phyloP scores from a whole-genome alignment of 1,140 invertebrate genomes.

The Drosophila baimaii region DNA sequence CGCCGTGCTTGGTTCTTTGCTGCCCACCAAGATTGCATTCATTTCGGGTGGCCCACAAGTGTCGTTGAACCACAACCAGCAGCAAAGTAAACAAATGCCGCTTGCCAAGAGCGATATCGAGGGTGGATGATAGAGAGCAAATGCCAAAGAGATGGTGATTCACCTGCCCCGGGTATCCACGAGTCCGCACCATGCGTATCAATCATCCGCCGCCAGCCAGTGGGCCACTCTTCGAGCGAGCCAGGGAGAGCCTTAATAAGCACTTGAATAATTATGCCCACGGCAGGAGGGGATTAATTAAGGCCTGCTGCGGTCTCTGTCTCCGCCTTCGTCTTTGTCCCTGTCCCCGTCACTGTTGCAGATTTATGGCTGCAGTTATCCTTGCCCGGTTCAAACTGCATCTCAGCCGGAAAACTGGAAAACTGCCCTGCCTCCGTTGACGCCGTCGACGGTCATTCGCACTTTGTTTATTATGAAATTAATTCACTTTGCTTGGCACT shows the following conservation, averaged over 20 bases:
- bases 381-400: conserved; percentile 33
- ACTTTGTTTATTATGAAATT: conserved; percentile 48
- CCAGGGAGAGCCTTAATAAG: background rate
- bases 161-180: conserved; percentile 7
- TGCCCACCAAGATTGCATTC: conserved; percentile 16
- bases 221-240: background rate
- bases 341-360: background rate
- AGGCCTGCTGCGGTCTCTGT: conserved; percentile 7
- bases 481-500: conserved; percentile 52
- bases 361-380: conserved; percentile 21
- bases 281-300: background rate
- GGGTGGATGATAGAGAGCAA: conserved; percentile 15
- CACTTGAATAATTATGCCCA: background rate
- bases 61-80: conserved; percentile 44
- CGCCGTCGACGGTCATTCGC: conserved; percentile 13
- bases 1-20: background rate
- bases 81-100: conserved; percentile 21
- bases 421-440: too few species aligned
- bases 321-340: background rate
- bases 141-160: conserved; percentile 31
- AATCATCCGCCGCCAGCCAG: background rate
- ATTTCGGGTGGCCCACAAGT: conserved; percentile 10
- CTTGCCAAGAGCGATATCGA: conserved; percentile 17
- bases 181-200: background rate
- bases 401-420: conserved; percentile 27